A percentile compares a stretch with the other conserved stretches of the same genome.
Conservation (phyloP, 2,797 vertebrate genomes). For the Tolypeutes matacus region DNA sequence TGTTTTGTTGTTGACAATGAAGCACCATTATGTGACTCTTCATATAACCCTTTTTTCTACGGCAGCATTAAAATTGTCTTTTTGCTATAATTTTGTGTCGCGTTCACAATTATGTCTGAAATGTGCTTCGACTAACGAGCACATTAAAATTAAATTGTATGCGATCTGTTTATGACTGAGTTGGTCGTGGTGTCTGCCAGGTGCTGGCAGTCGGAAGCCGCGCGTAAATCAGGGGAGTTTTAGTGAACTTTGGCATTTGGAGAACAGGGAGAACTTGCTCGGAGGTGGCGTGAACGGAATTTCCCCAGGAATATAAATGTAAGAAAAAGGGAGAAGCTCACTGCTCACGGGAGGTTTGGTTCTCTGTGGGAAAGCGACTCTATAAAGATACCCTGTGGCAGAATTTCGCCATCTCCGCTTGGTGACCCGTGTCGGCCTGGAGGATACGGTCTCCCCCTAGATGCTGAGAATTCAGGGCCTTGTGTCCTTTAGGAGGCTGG, state of each 20-base stretch:
- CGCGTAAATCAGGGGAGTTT: constrained; percentile 88
- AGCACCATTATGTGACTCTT: constrained; percentile 98
- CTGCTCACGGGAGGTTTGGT: constrained; percentile 70
- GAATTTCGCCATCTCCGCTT: background rate
- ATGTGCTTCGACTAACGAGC: constrained; percentile 90
- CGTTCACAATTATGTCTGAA: constrained; percentile 92
- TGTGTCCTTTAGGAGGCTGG: background rate
- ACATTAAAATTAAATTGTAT: constrained; percentile 91
- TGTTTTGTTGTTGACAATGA: constrained; percentile 98
- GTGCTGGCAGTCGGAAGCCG: constrained; percentile 91
- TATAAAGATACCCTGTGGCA: background rate
- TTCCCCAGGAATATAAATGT: background rate
- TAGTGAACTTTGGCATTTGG: constrained; percentile 89
- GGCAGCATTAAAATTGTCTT: constrained; percentile 99
- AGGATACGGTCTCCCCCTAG: background rate
- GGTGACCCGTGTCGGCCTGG: background rate
- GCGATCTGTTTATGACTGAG: constrained; percentile 93
- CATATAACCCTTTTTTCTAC: constrained; percentile 99
- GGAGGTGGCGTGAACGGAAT: constrained; percentile 79
- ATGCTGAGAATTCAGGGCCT: background rate
- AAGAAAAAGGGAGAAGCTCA: background rate
- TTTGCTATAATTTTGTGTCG: constrained; percentile 96
- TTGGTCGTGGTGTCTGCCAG: constrained; percentile 93
- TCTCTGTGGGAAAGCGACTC: constrained; percentile 26
- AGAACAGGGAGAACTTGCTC: constrained; percentile 85